Percentiles rank a stretch among this genome's conserved stretches.
phyloP scores from a whole-genome alignment of 2,797 vertebrate genomes.

The Antrozous pallidus region DNA sequence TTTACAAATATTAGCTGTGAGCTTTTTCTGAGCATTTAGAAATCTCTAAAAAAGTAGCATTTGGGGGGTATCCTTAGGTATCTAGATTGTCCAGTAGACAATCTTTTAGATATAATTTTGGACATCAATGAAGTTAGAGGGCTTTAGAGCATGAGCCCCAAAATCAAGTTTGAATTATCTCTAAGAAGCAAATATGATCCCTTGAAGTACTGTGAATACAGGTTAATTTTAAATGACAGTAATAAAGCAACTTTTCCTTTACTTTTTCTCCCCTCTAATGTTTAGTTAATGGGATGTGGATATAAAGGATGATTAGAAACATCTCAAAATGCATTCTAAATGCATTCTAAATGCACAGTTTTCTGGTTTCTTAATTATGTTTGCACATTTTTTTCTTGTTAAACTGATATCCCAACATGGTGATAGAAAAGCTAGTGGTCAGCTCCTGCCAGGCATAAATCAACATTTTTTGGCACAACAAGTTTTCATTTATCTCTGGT shows the following conservation, averaged over 20 bases:
- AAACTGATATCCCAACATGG: constrained; percentile 59
- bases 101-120: constrained; percentile 26
- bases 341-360: constrained; percentile 64
- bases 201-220: not conserved
- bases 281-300: constrained; percentile 60
- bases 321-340: constrained; percentile 65
- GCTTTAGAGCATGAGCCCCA: not conserved
- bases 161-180: constrained; percentile 30
- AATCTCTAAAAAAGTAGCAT: not conserved
- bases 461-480: constrained; percentile 56
- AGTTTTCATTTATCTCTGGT: constrained; percentile 68
- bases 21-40: constrained; percentile 45
- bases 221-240: constrained; percentile 43
- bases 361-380: constrained; percentile 75
- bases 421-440: constrained; percentile 65
- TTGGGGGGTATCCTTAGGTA: constrained; percentile 26
- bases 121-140: constrained; percentile 40
- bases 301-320: constrained; percentile 6
- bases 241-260: not conserved
- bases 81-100: not conserved
- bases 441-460: constrained; percentile 68
- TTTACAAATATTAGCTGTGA: constrained; percentile 37
- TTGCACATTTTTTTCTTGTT: constrained; percentile 58
- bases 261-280: constrained; percentile 37
- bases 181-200: not conserved